Evolutionary conservation across 2,797 vertebrate genomes (phyloP), one percentile per base, ranked within the genome.

Genomic region (Varecia variegata): DNA sequence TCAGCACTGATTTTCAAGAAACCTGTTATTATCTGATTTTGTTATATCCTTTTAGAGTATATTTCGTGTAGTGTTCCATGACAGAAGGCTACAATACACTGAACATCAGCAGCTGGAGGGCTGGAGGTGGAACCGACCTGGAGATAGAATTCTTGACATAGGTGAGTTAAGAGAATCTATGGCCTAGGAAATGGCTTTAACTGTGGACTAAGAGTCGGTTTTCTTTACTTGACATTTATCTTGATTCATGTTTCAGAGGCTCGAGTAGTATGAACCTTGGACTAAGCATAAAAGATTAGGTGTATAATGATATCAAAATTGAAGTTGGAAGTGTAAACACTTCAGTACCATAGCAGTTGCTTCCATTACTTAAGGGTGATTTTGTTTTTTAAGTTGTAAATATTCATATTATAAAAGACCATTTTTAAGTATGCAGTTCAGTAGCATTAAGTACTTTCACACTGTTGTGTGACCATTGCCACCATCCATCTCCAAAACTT

Each of bases 91-190:
- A 88, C 99, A 99, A 94, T 99, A 99, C 98, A 99, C 99, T 0
- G 99, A 99, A 97, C 99, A 99, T 94, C 99, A 99, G 98, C 99
- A 99, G 98, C 98, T 99, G 96, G 99, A 99, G 96, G 99, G 99
- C 96, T 99, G 99, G 99, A 98, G 99, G 95, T 99, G 99, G 99
- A 99, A 99, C 98, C 96, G 99, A 60, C 99, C 99, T 0, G 99
- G 99, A 0, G 99, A 99, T 97, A 98, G 99, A 91, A 99, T 99
- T 95, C 99, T 99, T 4, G 99, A 99, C 97, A 99, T 99, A 79
- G 99, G 99, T 99, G 97, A 99, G 99, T 97, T 38, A 54, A 60
- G 67, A 92, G 65, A 95, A 35, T 35, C 23, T 58, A 0, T 73
- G 87, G 71, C 45, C 20, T 5, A 50, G 76, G 84, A 70, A 71